Conservation (phyloP, 2,113 vertebrate genomes). For the Phaethon lepturus region DNA sequence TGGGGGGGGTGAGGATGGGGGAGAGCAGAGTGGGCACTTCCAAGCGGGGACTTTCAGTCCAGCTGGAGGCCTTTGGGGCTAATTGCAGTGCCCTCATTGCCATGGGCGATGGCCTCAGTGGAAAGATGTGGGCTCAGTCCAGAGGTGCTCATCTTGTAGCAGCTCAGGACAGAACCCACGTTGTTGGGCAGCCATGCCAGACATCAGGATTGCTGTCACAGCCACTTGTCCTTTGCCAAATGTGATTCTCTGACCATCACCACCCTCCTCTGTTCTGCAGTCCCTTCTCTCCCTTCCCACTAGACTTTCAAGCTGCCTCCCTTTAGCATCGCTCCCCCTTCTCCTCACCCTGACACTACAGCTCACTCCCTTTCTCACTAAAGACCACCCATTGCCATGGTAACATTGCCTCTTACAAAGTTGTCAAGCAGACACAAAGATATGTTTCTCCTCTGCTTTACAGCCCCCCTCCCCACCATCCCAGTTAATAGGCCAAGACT, state of each 20-base stretch:
- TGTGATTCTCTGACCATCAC: not conserved
- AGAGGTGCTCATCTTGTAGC: not conserved
- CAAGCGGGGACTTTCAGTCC: not conserved
- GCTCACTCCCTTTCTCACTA: slow-evolving; percentile 11
- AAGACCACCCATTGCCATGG: slow-evolving; percentile 71
- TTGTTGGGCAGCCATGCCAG: not conserved
- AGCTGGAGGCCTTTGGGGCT: accelerated
- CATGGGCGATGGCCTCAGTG: not conserved
- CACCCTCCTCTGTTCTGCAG: not conserved
- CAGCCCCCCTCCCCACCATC: not conserved
- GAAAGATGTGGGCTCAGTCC: not conserved
- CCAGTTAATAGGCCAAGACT: not conserved
- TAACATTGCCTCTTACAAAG: slow-evolving; percentile 62
- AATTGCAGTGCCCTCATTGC: not conserved
- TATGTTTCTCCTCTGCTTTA: slow-evolving; percentile 31
- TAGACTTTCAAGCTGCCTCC: not conserved
- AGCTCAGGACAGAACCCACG: not conserved
- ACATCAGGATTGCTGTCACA: not conserved
- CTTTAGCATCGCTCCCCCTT: not conserved
- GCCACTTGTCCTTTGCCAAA: not conserved
- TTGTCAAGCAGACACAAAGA: slow-evolving; percentile 53
- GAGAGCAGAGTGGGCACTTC: not conserved
- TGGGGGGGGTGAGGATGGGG: not conserved
- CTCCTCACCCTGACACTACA: not conserved
- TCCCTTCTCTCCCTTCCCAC: not conserved